Evolutionary conservation across 2,113 vertebrate species (phyloP).

Genomic region (Eptesicus fuscus): DNA sequence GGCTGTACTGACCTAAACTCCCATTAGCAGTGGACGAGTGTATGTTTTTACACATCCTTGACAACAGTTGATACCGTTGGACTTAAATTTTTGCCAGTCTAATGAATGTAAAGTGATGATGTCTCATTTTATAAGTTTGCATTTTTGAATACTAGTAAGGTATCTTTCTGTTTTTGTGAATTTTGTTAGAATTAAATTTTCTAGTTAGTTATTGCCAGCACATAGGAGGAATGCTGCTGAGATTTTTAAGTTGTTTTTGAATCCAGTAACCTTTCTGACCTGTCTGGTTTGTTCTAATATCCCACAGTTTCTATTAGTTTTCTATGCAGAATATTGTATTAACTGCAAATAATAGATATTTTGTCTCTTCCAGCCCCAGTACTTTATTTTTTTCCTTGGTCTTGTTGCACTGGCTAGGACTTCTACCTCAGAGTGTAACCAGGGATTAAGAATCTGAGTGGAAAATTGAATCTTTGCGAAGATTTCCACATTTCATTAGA

Average conservation of each 20-base stretch:
- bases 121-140: too few relatives aligned
- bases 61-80: too few relatives aligned
- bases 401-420: background rate
- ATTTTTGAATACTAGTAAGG: too few relatives aligned
- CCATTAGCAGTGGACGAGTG: too few relatives aligned
- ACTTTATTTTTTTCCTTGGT: background rate
- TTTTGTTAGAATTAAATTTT: background rate
- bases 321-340: background rate
- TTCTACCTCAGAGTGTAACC: too few relatives aligned
- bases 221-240: background rate
- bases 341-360: background rate
- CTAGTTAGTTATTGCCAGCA: background rate
- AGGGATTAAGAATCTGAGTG: too few relatives aligned
- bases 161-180: background rate
- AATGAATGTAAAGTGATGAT: too few relatives aligned
- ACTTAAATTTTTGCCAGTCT: background rate
- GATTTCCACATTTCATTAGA: too few relatives aligned
- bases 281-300: background rate
- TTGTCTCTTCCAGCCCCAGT: background rate
- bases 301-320: background rate
- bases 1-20: accelerated
- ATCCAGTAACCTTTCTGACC: background rate
- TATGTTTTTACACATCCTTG: background rate
- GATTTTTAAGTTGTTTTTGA: background rate
- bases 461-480: too few relatives aligned